Conservation (phyloP, 2,888 invertebrate species). For the Eristalis tenax region DNA sequence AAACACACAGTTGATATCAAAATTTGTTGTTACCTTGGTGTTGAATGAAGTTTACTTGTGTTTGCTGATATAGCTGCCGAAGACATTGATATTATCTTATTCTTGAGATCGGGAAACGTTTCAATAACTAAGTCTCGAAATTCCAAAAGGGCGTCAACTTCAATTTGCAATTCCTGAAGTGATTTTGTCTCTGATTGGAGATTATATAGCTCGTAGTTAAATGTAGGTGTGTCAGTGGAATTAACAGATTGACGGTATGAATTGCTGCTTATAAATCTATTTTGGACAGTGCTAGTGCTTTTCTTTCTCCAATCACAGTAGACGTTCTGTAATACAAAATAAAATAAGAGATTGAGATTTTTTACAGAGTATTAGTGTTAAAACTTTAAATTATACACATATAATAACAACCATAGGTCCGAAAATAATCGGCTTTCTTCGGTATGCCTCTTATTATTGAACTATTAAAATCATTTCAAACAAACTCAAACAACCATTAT, state of each 20-base stretch:
- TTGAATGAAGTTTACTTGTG: constrained; percentile 40
- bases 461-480: too few species aligned
- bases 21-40: constrained; percentile 47
- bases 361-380: background rate
- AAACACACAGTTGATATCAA: background rate
- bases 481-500: too few species aligned
- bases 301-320: constrained; percentile 60
- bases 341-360: background rate
- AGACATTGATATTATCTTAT: constrained; percentile 89
- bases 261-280: constrained; percentile 43
- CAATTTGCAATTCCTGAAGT: constrained; percentile 95
- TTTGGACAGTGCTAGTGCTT: constrained; percentile 30
- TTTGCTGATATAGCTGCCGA: constrained; percentile 78
- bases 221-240: constrained; percentile 35
- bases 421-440: too few species aligned
- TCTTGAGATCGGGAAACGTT: constrained; percentile 94
- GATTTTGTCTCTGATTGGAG: constrained; percentile 87
- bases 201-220: constrained; percentile 51
- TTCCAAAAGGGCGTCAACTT: constrained; percentile 94
- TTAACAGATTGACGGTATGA: constrained; percentile 50
- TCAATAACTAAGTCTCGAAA: constrained; percentile 97
- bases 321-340: constrained; percentile 68
- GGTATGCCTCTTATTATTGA: too few species aligned
- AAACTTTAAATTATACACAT: too few species aligned
- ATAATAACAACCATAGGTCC: too few species aligned